A percentile compares a stretch with the other conserved stretches of the same genome.
phyloP scores from a whole-genome alignment of 2,113 vertebrate species.

The Ochotona curzoniae region DNA sequence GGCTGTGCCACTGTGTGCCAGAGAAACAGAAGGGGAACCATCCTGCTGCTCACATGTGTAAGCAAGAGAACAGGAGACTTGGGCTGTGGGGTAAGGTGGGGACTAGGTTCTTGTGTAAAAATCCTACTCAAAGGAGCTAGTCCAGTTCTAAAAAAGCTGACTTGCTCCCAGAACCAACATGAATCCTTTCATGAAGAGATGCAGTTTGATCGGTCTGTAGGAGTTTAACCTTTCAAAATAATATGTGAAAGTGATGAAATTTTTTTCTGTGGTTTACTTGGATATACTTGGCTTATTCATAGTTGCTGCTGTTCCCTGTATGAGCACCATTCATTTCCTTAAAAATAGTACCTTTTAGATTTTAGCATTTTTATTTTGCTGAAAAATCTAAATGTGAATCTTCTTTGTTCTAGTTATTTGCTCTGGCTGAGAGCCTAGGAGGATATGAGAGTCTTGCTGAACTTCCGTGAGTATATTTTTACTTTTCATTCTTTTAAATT shows the following conservation, averaged over 20 bases:
- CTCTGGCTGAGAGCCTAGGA: slow-evolving; percentile 94
- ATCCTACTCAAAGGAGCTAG: not conserved
- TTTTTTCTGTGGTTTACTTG: not conserved
- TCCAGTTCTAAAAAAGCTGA: not conserved
- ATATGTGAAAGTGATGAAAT: slow-evolving; percentile 9
- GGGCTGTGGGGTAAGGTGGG: not conserved
- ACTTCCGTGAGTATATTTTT: slow-evolving; percentile 92
- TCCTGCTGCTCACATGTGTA: not conserved
- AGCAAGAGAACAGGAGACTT: not conserved
- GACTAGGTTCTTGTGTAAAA: not conserved
- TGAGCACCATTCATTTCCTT: not conserved
- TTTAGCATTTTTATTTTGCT: slow-evolving; percentile 6
- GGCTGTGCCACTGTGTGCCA: not conserved
- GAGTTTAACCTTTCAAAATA: not conserved
- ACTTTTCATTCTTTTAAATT: slow-evolving; percentile 9
- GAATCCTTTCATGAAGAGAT: not conserved
- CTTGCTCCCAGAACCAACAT: not conserved
- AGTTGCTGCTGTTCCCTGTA: not conserved
- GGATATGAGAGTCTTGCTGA: slow-evolving; percentile 97
- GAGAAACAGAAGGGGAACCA: not conserved
- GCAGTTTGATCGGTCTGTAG: not conserved
- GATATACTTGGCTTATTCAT: not conserved
- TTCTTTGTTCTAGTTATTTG: slow-evolving; percentile 88
- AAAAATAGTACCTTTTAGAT: slow-evolving; percentile 34
- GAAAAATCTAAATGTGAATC: not conserved